Conservation (phyloP, 2,888 invertebrate genomes). For the Strigamia transsilvanica region DNA sequence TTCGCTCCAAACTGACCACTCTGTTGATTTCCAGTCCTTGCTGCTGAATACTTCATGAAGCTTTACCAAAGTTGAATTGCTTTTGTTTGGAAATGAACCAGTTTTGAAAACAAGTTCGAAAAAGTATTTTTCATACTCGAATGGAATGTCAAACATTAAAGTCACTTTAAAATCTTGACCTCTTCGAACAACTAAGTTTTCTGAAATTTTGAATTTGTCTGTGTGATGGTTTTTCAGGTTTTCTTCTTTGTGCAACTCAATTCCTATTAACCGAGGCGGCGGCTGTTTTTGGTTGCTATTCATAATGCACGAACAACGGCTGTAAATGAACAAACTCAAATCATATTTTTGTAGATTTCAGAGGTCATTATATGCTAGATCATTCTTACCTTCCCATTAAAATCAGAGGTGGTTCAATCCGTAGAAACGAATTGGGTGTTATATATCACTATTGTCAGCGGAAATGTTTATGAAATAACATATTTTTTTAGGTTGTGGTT, state of each 20-base stretch:
- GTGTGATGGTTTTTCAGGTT: constrained; percentile 25
- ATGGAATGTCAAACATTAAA: background rate
- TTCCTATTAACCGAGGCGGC: background rate
- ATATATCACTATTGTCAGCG: background rate
- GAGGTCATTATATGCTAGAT: background rate
- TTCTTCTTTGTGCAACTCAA: constrained; percentile 1
- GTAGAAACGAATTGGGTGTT: background rate
- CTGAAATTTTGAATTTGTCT: background rate
- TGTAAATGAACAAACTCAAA: background rate
- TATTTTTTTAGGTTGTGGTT: constrained; percentile 22
- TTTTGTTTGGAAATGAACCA: background rate
- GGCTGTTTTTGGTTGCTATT: background rate
- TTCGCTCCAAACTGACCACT: constrained; percentile 1
- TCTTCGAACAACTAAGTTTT: background rate
- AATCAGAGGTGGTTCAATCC: background rate
- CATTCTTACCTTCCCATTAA: background rate
- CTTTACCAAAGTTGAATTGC: background rate
- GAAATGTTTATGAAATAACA: constrained; percentile 18
- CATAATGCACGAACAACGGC: constrained; percentile 5
- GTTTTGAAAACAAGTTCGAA: constrained; percentile 34
- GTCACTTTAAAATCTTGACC: constrained; percentile 31
- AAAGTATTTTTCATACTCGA: background rate
- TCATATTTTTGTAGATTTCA: background rate
- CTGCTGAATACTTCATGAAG: background rate
- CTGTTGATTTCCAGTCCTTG: constrained; percentile 1